These are phyloP conservation scores for Heliconius nattereri DNA, from an alignment of 1,140 invertebrate species.

Conservation along the genomic window DNA sequence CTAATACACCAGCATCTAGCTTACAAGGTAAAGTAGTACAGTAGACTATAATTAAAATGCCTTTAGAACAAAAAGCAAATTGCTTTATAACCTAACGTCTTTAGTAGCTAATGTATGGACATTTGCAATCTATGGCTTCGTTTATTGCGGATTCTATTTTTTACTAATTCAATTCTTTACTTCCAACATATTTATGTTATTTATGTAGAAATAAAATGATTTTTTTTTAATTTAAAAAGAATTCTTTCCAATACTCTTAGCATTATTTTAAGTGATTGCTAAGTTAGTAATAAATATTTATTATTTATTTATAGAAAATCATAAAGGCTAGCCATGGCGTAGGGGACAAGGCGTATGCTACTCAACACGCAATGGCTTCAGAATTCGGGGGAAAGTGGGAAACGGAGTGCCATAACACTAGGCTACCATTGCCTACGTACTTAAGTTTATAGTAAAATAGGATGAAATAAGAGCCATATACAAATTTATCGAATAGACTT, in stretches of 20 bases:
- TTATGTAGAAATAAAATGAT: too few species aligned
- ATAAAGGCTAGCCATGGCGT: too few species aligned
- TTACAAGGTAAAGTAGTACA: not conserved
- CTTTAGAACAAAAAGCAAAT: not conserved
- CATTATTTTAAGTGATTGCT: too few species aligned
- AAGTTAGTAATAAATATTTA: too few species aligned
- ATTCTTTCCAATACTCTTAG: too few species aligned
- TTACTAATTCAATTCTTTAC: not conserved
- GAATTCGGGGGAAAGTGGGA: too few species aligned
- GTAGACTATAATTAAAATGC: conserved; percentile 1
- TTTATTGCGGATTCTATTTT: not conserved
- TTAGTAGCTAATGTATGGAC: not conserved
- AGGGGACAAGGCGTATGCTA: too few species aligned
- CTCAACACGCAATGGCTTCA: too few species aligned
- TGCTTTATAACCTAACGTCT: not conserved
- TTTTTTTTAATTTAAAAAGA: too few species aligned
- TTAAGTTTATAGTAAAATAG: not conserved
- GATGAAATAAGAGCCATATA: conserved; percentile 39
- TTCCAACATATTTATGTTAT: not conserved
- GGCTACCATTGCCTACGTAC: too few species aligned
- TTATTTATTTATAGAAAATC: too few species aligned
- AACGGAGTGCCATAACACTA: too few species aligned
- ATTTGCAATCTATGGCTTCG: not conserved
- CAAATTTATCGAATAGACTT: conserved; percentile 67
- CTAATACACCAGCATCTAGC: not conserved